Conservation (phyloP, 2,797 vertebrate species). For the Trematomus bernacchii region DNA sequence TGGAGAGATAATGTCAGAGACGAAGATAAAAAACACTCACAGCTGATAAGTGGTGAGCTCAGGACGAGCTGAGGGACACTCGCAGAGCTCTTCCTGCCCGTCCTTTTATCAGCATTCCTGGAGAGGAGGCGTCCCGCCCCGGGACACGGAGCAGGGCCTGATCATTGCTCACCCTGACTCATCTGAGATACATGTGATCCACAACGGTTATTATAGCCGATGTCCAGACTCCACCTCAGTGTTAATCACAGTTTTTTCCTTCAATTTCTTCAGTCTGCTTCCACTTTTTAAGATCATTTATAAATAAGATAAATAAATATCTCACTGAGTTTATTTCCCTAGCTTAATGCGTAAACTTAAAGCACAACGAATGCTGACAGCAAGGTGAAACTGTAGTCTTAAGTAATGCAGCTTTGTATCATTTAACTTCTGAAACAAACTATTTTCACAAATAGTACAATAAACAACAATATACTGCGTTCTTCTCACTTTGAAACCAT, state of each 20-base stretch:
- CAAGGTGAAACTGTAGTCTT: background rate
- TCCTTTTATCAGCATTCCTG: slow-evolving; percentile 70
- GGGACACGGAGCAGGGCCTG: slow-evolving; percentile 56
- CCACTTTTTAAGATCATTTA: background rate
- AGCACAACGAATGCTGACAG: background rate
- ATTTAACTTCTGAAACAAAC: too few relatives aligned
- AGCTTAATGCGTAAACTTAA: background rate
- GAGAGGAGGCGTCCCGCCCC: slow-evolving; percentile 7
- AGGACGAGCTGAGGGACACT: slow-evolving; percentile 31
- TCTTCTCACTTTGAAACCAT: background rate
- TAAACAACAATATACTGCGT: too few relatives aligned
- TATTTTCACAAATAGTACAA: too few relatives aligned
- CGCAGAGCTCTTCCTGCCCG: background rate
- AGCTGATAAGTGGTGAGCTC: slow-evolving; percentile 45
- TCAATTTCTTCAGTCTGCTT: slow-evolving; percentile 13
- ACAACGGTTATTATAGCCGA: slow-evolving; percentile 54
- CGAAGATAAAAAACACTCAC: slow-evolving; percentile 69
- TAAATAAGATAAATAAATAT: background rate
- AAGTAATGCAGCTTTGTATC: background rate
- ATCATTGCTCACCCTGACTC: slow-evolving; percentile 75
- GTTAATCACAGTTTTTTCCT: slow-evolving; percentile 57
- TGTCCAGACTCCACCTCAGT: slow-evolving; percentile 60
- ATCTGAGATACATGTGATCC: slow-evolving; percentile 58
- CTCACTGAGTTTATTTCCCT: background rate
- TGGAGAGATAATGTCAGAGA: slow-evolving; percentile 38